A percentile compares a stretch with the other conserved stretches of the same genome.
These are phyloP conservation scores for Papilio polyxenes DNA, from an alignment of 1,140 invertebrate species.

Conservation along the genomic window DNA sequence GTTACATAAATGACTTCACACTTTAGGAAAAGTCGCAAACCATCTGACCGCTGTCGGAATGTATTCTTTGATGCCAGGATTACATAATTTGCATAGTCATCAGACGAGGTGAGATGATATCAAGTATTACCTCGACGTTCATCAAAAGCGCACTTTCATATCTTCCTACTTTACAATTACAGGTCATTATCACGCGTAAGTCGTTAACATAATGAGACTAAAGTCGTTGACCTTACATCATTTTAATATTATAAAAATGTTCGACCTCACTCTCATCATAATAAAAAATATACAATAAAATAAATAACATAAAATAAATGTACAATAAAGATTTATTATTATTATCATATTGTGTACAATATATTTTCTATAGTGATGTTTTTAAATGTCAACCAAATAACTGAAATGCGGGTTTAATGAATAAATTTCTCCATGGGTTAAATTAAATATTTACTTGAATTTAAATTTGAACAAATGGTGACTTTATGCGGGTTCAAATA, in stretches of 20 bases:
- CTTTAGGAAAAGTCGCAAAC: conserved; percentile 4
- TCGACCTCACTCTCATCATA: too few relatives aligned
- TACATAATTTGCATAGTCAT: conserved; percentile 8
- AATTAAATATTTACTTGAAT: not conserved
- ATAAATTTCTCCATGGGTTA: too few relatives aligned
- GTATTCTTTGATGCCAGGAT: not conserved
- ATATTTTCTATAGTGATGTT: too few relatives aligned
- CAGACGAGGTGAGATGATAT: not conserved
- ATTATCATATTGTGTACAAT: too few relatives aligned
- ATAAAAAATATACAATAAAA: too few relatives aligned
- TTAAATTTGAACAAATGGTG: not conserved
- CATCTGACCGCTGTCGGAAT: not conserved
- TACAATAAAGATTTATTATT: too few relatives aligned
- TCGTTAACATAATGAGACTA: not conserved
- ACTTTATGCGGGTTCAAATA: not conserved
- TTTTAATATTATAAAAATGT: too few relatives aligned
- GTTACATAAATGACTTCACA: conserved; percentile 11
- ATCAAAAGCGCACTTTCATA: conserved; percentile 11
- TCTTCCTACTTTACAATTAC: not conserved
- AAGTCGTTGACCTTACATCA: not conserved
- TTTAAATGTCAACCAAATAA: too few relatives aligned
- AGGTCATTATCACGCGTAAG: conserved; percentile 10
- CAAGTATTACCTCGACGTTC: conserved; percentile 5
- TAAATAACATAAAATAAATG: too few relatives aligned
- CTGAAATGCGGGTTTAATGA: too few relatives aligned